Base-by-base conservation (phyloP, 2,797 vertebrate species). In the Tokudaia tokunoshimensis region DNA sequence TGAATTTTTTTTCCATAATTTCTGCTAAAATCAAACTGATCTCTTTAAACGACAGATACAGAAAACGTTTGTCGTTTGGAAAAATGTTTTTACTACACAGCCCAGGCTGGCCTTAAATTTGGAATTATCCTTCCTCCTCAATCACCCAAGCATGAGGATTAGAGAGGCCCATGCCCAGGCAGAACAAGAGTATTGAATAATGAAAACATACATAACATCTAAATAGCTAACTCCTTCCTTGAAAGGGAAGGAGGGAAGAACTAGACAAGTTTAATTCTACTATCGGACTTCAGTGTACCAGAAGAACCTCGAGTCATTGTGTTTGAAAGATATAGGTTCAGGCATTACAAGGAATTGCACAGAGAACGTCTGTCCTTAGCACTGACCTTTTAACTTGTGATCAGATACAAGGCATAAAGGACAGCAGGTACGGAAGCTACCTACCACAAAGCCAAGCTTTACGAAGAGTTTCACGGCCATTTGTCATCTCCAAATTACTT, bases 101-200 rank as follows among this genome's bases (percentile, higher is more conserved):
- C 17, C 19, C 55, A 47, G 55, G 6, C 41, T 76, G 41, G 72
- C 72, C 55, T 59, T 20, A 75, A 89, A 61, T 34, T 34, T 44
- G 26, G 5, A 37, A n/a, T 76, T 44, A 75, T 47, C 37, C 37
- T 89, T 37, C 17, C 12, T 34, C 29, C 19, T 76, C 37, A 89
- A 14, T 19, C 37, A 47, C 41, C 29, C 55, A 59, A 89, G 37
- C 20, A 11, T 12, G 12, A 41, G 12, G n/a, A 59, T 44, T 22
- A 44, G 52, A 44, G 70, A 89, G 67, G 14, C 6, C 86, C 31
- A 31, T 8, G 37, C 57, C 19, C 20, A 4, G 41, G 20, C 44
- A 94, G 52, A 89, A 91, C 96, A 12, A 91, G 44, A 92, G 91
- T 79, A 67, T 90, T 89, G 78, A 95, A 86, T 57, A 41, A 94